Percentiles rank a stretch among this genome's conserved stretches.
phyloP scores from a whole-genome alignment of 2,113 vertebrate genomes.

The Carassius gibelio region DNA sequence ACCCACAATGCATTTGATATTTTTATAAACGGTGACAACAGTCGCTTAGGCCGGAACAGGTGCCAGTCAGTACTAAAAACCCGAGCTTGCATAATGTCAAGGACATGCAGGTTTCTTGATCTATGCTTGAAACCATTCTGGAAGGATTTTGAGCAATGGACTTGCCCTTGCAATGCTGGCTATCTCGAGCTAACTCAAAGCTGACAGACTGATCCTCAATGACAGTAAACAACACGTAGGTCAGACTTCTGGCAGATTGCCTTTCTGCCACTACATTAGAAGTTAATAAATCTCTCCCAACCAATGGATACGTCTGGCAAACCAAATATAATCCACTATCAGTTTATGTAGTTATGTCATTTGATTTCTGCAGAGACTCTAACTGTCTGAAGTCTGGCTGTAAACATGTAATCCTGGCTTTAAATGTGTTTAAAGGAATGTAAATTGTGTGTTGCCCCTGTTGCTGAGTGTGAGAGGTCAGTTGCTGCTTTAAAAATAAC shows the following conservation, averaged over 20 bases:
- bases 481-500: constrained; percentile 29
- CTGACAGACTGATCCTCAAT: constrained; percentile 6
- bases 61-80: constrained; percentile 31
- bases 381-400: background rate
- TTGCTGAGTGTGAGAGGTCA: background rate
- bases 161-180: constrained; percentile 42
- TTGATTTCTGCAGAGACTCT: background rate
- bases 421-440: constrained; percentile 8
- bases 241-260: background rate
- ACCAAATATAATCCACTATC: background rate
- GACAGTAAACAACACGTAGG: constrained; percentile 10
- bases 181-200: constrained; percentile 12
- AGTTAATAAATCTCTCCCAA: background rate
- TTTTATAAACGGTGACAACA: constrained; percentile 32
- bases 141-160: constrained; percentile 49
- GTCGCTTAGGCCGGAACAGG: constrained; percentile 50
- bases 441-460: background rate
- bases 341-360: background rate
- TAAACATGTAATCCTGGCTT: background rate
- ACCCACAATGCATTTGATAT: constrained; percentile 46
- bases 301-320: background rate
- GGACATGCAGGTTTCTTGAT: constrained; percentile 21
- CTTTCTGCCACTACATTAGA: constrained; percentile 1
- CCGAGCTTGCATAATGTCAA: constrained; percentile 41
- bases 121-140: constrained; percentile 36